phyloP scores from a whole-genome alignment of 2,797 vertebrate species.

The Coracias cyanogaster region DNA sequence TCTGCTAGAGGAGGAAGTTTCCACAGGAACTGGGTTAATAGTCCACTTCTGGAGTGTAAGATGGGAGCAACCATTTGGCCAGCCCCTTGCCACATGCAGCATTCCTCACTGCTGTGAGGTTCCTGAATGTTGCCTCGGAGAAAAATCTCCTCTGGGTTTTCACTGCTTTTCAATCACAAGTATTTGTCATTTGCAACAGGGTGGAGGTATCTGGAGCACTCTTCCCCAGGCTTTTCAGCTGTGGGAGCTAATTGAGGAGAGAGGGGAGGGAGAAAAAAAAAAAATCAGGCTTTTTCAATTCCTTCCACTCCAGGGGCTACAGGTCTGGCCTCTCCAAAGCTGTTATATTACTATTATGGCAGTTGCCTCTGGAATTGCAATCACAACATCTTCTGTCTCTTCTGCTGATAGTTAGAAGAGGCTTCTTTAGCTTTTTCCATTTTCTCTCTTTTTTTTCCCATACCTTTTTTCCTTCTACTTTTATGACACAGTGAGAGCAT shows the following conservation, averaged over 20 bases:
- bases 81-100: background rate
- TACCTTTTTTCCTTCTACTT: background rate
- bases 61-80: background rate
- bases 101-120: background rate
- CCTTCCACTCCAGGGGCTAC: background rate
- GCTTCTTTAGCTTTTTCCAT: background rate
- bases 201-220: background rate
- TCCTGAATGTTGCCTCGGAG: background rate
- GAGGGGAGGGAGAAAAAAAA: too few relatives aligned
- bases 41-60: background rate
- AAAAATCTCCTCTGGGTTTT: background rate
- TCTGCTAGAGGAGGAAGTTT: background rate
- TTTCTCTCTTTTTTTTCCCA: background rate
- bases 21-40: background rate
- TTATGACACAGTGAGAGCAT: background rate
- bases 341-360: background rate
- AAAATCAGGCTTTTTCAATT: background rate
- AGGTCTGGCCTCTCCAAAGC: background rate
- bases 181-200: background rate
- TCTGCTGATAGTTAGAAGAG: background rate
- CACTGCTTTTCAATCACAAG: background rate
- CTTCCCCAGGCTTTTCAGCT: background rate
- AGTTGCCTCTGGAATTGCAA: conserved; percentile 13
- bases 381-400: background rate
- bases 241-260: background rate